phyloP scores from a whole-genome alignment of 1,140 invertebrate genomes.

The Bombus pyrosoma region DNA sequence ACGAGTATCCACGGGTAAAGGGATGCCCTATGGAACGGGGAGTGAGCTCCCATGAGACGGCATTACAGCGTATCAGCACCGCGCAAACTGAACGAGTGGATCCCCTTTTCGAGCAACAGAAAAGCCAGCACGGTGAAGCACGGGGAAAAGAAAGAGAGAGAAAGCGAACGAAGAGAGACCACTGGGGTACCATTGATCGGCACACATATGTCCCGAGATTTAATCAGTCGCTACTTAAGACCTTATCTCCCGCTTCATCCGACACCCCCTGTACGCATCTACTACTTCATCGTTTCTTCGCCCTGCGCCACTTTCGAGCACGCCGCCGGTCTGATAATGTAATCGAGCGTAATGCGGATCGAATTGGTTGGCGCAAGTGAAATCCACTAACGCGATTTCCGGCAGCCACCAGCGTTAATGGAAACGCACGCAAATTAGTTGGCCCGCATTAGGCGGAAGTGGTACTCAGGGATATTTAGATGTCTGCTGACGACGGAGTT shows the following conservation, averaged over 20 bases:
- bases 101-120: slow-evolving; percentile 64
- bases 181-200: slow-evolving; percentile 74
- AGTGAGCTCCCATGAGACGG: slow-evolving; percentile 73
- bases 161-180: slow-evolving; percentile 26
- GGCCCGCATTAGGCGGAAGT: neutral
- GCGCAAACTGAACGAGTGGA: slow-evolving; percentile 77
- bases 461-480: neutral
- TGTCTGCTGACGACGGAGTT: no score
- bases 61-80: slow-evolving; percentile 81
- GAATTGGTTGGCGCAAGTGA: slow-evolving; percentile 70
- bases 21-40: slow-evolving; percentile 51
- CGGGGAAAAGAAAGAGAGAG: slow-evolving; percentile 12
- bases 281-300: slow-evolving; percentile 25
- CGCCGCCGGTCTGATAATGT: slow-evolving; percentile 70
- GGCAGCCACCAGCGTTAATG: slow-evolving; percentile 64
- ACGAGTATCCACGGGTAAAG: slow-evolving; percentile 47
- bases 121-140: slow-evolving; percentile 14
- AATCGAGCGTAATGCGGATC: slow-evolving; percentile 77
- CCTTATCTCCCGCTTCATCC: slow-evolving; percentile 76
- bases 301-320: slow-evolving; percentile 26
- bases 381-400: slow-evolving; percentile 73
- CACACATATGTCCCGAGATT: slow-evolving; percentile 82
- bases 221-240: slow-evolving; percentile 81
- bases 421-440: slow-evolving; percentile 73
- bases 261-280: slow-evolving; percentile 55